Percentiles rank a stretch among this genome's conserved stretches.
Conservation (phyloP, 2,797 vertebrate species). For the Chelmon rostratus region DNA sequence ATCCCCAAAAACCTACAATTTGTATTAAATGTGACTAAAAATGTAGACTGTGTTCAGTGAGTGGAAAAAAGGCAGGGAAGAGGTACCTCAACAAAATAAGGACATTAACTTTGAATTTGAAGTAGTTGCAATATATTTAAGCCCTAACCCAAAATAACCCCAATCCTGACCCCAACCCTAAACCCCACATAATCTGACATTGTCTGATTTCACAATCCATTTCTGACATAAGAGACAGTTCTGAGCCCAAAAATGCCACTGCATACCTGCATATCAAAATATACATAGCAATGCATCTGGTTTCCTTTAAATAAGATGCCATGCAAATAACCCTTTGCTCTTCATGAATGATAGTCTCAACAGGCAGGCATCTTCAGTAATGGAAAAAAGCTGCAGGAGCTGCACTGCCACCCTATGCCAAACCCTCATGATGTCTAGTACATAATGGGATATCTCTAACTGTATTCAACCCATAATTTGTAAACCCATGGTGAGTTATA, state of each 20-base stretch:
- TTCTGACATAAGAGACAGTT: not conserved
- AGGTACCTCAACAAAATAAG: not conserved
- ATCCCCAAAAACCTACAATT: too few species aligned
- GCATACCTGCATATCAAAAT: not conserved
- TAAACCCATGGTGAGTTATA: constrained; percentile 53
- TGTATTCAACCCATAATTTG: constrained; percentile 44
- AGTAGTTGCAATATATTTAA: not conserved
- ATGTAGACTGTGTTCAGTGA: too few species aligned
- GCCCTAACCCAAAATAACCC: not conserved
- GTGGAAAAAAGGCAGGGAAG: not conserved
- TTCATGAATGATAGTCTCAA: constrained; percentile 24
- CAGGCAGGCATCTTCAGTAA: constrained; percentile 32
- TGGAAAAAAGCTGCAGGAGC: constrained; percentile 30
- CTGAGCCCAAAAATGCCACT: not conserved
- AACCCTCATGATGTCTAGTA: constrained; percentile 35
- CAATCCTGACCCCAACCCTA: not conserved
- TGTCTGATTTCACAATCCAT: not conserved
- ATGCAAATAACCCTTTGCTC: constrained; percentile 2
- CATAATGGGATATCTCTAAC: constrained; percentile 42
- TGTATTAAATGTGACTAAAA: too few species aligned
- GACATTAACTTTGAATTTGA: not conserved
- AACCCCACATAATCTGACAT: not conserved
- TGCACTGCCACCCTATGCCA: constrained; percentile 12
- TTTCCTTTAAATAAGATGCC: not conserved
- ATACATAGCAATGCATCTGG: not conserved